Base-by-base conservation (phyloP, 2,113 vertebrate genomes). In the Coptodon rendalli region DNA sequence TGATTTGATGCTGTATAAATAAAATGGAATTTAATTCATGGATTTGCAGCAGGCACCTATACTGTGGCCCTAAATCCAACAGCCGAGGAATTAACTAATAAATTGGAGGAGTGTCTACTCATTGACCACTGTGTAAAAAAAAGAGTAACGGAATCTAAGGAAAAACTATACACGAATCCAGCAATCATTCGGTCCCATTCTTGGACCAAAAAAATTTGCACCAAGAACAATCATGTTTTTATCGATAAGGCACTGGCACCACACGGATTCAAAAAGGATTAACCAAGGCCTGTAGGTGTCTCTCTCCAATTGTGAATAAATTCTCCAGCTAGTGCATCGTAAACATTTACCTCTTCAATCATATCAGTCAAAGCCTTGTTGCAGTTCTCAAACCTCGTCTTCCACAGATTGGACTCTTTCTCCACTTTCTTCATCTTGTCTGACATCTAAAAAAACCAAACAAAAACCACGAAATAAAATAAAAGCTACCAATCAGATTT, bases 391-490 rank as follows among this genome's bases (percentile, higher is more conserved):
- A 99, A 99, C 50, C 98, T 97, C 6, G 96, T 96, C 96, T 97
- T 99, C 99, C 99, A 99, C 1, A 97, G 95, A 87, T 95, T 97
- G 0, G 98, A 98, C 89, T 99, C 99, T 81, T 98, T 98, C 86
- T 99, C 99, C 93, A 99, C 61, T 78, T 97, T 99, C 94, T 98
- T 98, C 97, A 99, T 99, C 95, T 99, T 99, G 76, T 97, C 98
- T 27, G 98, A 97, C 96, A 99, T 99, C 99, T 99, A 81, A 13
- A n/a, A 48, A 4, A 63, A 34, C 29, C 29, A 83, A 2, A 36
- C 29, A 17, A 61, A 16, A 34, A 11, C 16, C 4, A 78, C 2
- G 2, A 48, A 16, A 14, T 3, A 29, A 57, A 43, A 9, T 24
- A 6, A 61, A 19, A 27, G n/a, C 11, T 48, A 48, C 0, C 0